A percentile compares a stretch with the other conserved stretches of the same genome.
These are phyloP conservation scores for Amphilophus citrinellus DNA, from an alignment of 2,113 vertebrate genomes.

Conservation along the genomic window DNA sequence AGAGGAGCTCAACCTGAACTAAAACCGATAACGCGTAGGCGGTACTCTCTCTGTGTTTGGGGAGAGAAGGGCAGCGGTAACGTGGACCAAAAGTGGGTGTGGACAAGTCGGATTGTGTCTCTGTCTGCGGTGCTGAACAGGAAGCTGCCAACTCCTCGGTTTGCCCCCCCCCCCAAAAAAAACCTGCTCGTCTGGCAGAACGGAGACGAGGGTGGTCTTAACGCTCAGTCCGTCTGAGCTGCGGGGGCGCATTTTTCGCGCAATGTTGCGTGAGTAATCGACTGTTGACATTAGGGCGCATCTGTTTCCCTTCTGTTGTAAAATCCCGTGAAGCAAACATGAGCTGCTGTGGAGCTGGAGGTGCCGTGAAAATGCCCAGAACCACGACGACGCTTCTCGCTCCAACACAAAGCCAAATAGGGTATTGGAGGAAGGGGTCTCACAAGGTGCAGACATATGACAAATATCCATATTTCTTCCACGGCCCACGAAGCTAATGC, in stretches of 20 bases:
- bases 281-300: constrained; percentile 72
- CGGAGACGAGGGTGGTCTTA: constrained; percentile 10
- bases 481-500: constrained; percentile 62
- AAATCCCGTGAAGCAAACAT: constrained; percentile 15
- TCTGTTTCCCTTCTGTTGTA: constrained; percentile 72
- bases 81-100: constrained; percentile 65
- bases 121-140: constrained; percentile 70
- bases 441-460: constrained; percentile 52
- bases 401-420: constrained; percentile 52
- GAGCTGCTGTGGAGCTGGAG: constrained; percentile 31
- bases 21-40: constrained; percentile 54
- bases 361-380: constrained; percentile 71
- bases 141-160: constrained; percentile 28
- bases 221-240: constrained; percentile 30
- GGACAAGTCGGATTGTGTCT: constrained; percentile 43
- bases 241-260: constrained; percentile 60
- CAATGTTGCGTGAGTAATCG: constrained; percentile 70
- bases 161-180: background rate
- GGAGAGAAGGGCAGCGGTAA: constrained; percentile 13
- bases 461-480: constrained; percentile 57
- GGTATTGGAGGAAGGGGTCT: constrained; percentile 17
- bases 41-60: constrained; percentile 25
- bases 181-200: constrained; percentile 27
- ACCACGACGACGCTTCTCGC: constrained; percentile 43
- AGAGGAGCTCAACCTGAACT: constrained; percentile 50